These are phyloP conservation scores for Falco rusticolus DNA, from an alignment of 2,797 vertebrate species.

Conservation along the genomic window DNA sequence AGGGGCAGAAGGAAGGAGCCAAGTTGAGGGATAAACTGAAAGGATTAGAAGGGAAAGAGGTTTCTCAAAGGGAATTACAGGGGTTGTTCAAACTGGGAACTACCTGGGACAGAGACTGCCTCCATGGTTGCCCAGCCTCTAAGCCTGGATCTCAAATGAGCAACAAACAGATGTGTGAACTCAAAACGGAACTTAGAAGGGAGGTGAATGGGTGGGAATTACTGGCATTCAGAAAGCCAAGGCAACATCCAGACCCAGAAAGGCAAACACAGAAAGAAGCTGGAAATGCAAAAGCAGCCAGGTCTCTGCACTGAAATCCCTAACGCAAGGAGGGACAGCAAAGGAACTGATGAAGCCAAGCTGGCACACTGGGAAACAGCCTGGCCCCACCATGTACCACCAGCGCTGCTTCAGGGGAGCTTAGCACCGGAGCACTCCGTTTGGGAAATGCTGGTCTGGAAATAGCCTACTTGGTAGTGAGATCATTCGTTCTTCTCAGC, in stretches of 20 bases:
- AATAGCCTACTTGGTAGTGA: slow-evolving; percentile 33
- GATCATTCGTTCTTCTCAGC: slow-evolving; percentile 54
- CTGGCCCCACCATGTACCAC: background rate
- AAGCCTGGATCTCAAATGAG: background rate
- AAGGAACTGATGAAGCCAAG: background rate
- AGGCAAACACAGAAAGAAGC: background rate
- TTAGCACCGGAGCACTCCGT: background rate
- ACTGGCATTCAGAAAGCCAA: background rate
- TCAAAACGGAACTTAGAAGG: background rate
- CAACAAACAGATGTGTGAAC: background rate
- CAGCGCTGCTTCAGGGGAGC: background rate
- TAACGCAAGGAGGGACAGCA: background rate
- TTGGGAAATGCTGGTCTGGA: slow-evolving; percentile 24
- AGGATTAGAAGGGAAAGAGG: background rate
- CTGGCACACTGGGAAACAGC: background rate
- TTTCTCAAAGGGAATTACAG: background rate
- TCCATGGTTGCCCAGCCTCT: background rate
- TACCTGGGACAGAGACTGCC: background rate
- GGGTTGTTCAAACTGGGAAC: background rate
- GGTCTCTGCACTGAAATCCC: background rate
- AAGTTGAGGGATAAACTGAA: background rate
- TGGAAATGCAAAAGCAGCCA: background rate
- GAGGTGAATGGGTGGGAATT: background rate
- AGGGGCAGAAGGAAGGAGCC: background rate
- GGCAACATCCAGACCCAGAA: background rate